phyloP scores from a whole-genome alignment of 1,140 invertebrate species.

The Asobara japonica region DNA sequence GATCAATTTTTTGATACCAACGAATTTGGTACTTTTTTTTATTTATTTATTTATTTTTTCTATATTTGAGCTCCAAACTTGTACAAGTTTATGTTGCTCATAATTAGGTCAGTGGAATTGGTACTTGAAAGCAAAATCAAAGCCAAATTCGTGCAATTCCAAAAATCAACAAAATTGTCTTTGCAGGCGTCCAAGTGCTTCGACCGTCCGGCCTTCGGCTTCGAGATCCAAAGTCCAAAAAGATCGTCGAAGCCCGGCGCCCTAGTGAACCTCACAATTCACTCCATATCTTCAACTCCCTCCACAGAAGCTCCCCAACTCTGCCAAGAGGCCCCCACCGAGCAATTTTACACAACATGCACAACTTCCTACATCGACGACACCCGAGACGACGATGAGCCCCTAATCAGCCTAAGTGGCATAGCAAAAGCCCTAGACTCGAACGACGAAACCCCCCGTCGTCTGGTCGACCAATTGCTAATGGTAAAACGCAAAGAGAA shows the following conservation, averaged over 20 bases:
- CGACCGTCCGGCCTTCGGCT: constrained; percentile 50
- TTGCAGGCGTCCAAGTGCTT: constrained; percentile 14
- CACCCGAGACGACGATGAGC: constrained; percentile 19
- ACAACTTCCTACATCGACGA: constrained; percentile 7
- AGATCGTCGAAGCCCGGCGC: constrained; percentile 39
- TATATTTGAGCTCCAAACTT: too few relatives aligned
- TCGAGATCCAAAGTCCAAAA: constrained; percentile 47
- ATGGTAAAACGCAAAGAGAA: constrained; percentile 53
- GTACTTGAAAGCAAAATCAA: too few relatives aligned
- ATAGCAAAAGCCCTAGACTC: constrained; percentile 55
- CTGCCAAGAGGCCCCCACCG: background rate
- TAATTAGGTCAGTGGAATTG: too few relatives aligned
- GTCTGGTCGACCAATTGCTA: constrained; percentile 57
- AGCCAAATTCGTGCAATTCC: too few relatives aligned
- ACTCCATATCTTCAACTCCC: background rate
- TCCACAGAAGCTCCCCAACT: background rate
- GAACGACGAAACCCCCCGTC: constrained; percentile 49
- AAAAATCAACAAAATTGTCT: too few relatives aligned
- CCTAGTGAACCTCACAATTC: constrained; percentile 47
- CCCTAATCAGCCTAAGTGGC: constrained; percentile 55
- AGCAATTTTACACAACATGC: background rate
- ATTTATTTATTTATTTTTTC: too few relatives aligned
- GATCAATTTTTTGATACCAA: too few relatives aligned
- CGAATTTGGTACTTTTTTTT: too few relatives aligned
- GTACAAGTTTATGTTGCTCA: too few relatives aligned